phyloP scores from a whole-genome alignment of 2,888 invertebrate species.

The Cabera pusaria region DNA sequence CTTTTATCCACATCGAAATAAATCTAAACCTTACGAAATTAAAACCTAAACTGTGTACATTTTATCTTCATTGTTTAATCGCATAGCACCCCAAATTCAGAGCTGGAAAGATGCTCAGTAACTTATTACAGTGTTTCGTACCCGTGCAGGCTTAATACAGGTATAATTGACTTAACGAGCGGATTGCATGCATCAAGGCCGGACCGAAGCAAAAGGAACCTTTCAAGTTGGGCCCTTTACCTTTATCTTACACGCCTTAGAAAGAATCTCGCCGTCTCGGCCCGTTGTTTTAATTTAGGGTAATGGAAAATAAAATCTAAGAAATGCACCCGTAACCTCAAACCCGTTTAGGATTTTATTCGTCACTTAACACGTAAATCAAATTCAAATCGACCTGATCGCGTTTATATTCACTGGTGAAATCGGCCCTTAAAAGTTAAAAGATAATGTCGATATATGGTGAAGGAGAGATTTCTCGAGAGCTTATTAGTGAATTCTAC shows the following conservation, averaged over 20 bases:
- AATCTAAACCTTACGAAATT: no score
- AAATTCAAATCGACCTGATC: no score
- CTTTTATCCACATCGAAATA: no score
- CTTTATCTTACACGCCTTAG: constrained; percentile 31
- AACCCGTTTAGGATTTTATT: no score
- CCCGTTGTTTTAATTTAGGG: constrained; percentile 15
- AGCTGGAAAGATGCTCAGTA: constrained; percentile 3
- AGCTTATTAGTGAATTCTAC: no score
- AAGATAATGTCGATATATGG: no score
- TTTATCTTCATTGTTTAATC: constrained; percentile 2
- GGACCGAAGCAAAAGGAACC: constrained; percentile 35
- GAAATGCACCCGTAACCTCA: no score
- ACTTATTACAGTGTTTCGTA: constrained; percentile 22
- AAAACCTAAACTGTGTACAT: constrained; percentile 4
- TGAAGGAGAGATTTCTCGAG: no score
- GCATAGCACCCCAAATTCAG: constrained; percentile 12
- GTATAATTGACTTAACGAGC: constrained; percentile 46
- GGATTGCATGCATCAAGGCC: constrained; percentile 61
- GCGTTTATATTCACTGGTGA: no score
- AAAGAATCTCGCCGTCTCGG: constrained; percentile 42
- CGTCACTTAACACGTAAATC: no score
- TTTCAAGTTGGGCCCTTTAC: constrained; percentile 39
- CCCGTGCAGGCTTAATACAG: constrained; percentile 18
- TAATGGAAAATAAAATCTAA: constrained; percentile 16
- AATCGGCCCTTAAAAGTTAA: no score